Conservation (phyloP, 1,140 invertebrate species). For the Euglossa dilemma region DNA sequence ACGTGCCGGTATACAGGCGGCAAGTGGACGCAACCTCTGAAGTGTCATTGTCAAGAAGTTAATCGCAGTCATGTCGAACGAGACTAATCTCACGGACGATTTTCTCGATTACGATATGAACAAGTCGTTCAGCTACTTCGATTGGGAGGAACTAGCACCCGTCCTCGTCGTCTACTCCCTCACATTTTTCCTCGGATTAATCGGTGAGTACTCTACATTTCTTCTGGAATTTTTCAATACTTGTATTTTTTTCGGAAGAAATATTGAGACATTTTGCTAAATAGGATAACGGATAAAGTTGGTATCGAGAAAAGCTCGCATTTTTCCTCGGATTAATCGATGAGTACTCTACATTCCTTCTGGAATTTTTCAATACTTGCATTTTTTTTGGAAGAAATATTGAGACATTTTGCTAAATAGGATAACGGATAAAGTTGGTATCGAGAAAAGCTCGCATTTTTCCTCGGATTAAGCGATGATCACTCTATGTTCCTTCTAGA, state of each 20-base stretch:
- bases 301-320: too few species aligned
- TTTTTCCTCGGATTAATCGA: slow-evolving; percentile 86
- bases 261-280: too few species aligned
- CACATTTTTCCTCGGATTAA: slow-evolving; percentile 85
- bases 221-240: too few species aligned
- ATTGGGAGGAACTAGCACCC: slow-evolving; percentile 85
- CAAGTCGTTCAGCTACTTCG: slow-evolving; percentile 77
- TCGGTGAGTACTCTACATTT: slow-evolving; percentile 82
- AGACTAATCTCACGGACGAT: slow-evolving; percentile 63
- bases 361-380: too few species aligned
- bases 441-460: slow-evolving; percentile 85
- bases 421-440: too few species aligned
- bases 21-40: slow-evolving; percentile 2
- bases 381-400: too few species aligned
- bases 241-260: too few species aligned
- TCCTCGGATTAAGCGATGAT: slow-evolving; percentile 86
- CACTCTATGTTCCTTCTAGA: slow-evolving; percentile 19
- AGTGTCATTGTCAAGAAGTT: slow-evolving; percentile 36
- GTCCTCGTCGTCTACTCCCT: slow-evolving; percentile 85
- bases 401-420: too few species aligned
- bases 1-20: slow-evolving; percentile 1
- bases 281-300: too few species aligned
- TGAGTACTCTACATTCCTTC: slow-evolving; percentile 74
- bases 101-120: slow-evolving; percentile 80
- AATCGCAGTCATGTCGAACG: slow-evolving; percentile 52